Evolutionary conservation across 23 tunicate species (phyloP).

Genomic region (Trididemnum nubilum): DNA sequence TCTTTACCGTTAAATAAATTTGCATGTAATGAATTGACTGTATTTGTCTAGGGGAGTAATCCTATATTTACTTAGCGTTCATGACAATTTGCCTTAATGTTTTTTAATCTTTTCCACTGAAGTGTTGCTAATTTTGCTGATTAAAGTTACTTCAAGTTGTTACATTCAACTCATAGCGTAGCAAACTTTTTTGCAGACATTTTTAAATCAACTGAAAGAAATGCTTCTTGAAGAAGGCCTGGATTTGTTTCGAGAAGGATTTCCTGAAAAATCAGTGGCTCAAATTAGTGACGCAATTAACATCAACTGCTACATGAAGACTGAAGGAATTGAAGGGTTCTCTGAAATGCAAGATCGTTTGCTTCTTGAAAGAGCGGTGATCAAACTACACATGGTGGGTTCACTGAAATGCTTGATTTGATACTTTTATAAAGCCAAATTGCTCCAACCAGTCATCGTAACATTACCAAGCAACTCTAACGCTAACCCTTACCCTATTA

Average conservation of each 20-base stretch:
- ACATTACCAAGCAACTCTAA: too few relatives aligned
- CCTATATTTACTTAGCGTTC: too few relatives aligned
- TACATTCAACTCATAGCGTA: neutral
- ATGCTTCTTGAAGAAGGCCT: constrained; percentile 75
- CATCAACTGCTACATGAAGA: constrained; percentile 73
- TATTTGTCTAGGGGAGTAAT: too few relatives aligned
- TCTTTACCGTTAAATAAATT: too few relatives aligned
- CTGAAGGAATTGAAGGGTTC: constrained; percentile 67
- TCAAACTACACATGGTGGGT: constrained; percentile 43
- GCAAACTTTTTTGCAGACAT: constrained; percentile 40
- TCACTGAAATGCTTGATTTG: neutral
- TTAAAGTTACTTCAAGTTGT: too few relatives aligned
- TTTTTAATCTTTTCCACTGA: too few relatives aligned
- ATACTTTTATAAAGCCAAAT: constrained; percentile 45
- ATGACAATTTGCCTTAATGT: too few relatives aligned
- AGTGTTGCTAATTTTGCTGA: neutral
- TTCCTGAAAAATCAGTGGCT: constrained; percentile 38
- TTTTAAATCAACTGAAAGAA: constrained; percentile 71
- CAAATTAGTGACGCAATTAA: constrained; percentile 81
- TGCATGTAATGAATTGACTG: too few relatives aligned
- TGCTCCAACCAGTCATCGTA: too few relatives aligned
- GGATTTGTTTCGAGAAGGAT: constrained; percentile 49
- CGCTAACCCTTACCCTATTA: too few relatives aligned
- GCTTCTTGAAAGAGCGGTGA: constrained; percentile 61
- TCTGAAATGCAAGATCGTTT: constrained; percentile 44